Base-by-base conservation (phyloP, 2,888 invertebrate genomes). In the Drosophila anomelani region DNA sequence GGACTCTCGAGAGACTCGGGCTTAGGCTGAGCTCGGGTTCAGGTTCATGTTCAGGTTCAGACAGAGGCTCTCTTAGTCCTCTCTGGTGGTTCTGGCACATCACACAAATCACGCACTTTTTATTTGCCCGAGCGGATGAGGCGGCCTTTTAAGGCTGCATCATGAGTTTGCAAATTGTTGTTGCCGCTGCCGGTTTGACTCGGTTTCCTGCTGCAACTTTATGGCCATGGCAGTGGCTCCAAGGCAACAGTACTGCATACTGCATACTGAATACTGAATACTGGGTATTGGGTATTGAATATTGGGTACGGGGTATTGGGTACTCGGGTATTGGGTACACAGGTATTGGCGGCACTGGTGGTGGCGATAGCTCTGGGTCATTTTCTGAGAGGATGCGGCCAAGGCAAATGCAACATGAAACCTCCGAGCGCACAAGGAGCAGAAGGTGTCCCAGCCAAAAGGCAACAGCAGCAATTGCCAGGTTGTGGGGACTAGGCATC, bases 161-260 rank as follows among this genome's bases (percentile, higher is more conserved):
- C 83, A 87, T 85, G 85, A 85, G 87, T 85, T 85, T 85, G 85
- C 84, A 88, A 80, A 84, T 86, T 86, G 86, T 86, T 85, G 76
- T 60, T 70, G 56, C 61, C 69, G 80, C 67, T 69, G 64, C 74
- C 39, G 56, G 44, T 58, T 49, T 53, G 38, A 47, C 56, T 79
- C 69, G 72, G 83, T 83, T 83, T 83, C 85, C 83, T 84, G 83
- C 81, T 79, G 86, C 79, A 86, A 78, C 78, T 84, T 86, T 84
- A 84, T 84, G 86, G 83, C 72, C 76, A 70, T 81, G 36, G 51
- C 51, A 53, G 51, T 53, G 51, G 51, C 51, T 53, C 36, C 51
- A 53, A 53, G 34, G 51, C 51, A 36, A 32, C 47, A 47, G 32
- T n/a, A 47, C 46, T 26, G 32, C 49, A 47, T 46, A 26, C 47